Evolutionary conservation across 2,797 vertebrate genomes (phyloP).

Genomic region (Cyprinella venusta): DNA sequence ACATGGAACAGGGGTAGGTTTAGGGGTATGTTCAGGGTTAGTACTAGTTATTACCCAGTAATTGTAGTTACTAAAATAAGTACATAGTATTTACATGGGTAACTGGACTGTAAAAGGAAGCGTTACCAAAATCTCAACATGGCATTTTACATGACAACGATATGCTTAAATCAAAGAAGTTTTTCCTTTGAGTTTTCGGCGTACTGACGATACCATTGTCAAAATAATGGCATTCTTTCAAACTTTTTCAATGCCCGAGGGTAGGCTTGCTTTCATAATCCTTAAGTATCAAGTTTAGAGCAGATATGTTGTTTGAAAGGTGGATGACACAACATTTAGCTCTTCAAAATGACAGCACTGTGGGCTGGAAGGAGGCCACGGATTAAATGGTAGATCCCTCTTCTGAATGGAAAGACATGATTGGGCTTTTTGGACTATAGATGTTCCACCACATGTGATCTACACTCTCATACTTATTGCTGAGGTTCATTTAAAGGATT

Average conservation of each 20-base stretch:
- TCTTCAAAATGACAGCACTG: neutral
- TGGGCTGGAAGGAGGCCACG: constrained; percentile 42
- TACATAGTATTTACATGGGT: no score
- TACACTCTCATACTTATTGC: constrained; percentile 28
- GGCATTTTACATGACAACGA: no score
- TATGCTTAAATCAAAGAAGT: no score
- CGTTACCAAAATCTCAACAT: no score
- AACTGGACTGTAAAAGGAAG: no score
- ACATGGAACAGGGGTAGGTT: no score
- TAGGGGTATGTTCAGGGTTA: no score
- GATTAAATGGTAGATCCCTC: constrained; percentile 19
- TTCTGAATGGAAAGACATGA: constrained; percentile 33
- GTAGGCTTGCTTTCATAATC: neutral
- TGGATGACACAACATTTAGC: constrained; percentile 3
- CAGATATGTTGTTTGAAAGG: neutral
- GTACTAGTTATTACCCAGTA: no score
- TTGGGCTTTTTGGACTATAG: constrained; percentile 33
- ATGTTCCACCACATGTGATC: constrained; percentile 25
- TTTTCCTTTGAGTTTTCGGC: no score
- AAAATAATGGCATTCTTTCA: neutral
- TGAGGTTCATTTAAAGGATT: constrained; percentile 39
- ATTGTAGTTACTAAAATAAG: no score
- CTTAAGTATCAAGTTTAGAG: neutral
- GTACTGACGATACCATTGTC: no score
- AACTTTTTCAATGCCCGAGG: neutral